Percentiles rank a stretch among this genome's conserved stretches.
Conservation (phyloP, 2,888 invertebrate species). For the Gnatocerus cornutus region DNA sequence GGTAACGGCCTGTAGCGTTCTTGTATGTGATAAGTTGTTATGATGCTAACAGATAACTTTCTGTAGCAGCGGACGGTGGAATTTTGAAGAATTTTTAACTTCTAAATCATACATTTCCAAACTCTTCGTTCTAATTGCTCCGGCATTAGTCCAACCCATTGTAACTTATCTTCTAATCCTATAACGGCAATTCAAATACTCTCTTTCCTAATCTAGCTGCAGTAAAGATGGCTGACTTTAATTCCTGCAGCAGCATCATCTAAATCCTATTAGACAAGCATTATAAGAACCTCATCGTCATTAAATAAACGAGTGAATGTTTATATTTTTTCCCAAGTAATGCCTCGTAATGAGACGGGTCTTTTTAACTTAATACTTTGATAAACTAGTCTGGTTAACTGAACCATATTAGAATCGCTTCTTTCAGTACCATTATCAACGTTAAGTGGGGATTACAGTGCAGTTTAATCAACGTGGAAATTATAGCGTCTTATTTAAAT, state of each 20-base stretch:
- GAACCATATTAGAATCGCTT: conserved; percentile 14
- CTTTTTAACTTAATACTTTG: conserved; percentile 10
- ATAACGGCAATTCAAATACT: conserved; percentile 4
- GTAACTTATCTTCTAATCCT: conserved; percentile 8
- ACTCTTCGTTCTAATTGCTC: too few relatives aligned
- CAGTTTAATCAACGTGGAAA: conserved; percentile 21
- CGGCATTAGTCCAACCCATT: not conserved
- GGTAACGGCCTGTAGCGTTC: too few relatives aligned
- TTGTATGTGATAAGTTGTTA: too few relatives aligned
- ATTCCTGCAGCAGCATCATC: not conserved
- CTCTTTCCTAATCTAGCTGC: not conserved
- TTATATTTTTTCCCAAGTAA: conserved; percentile 1
- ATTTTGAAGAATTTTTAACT: too few relatives aligned
- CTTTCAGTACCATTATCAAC: not conserved
- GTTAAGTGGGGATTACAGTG: conserved; percentile 7
- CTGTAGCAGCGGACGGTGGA: too few relatives aligned
- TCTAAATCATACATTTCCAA: too few relatives aligned
- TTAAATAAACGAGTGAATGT: too few relatives aligned
- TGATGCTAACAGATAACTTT: too few relatives aligned
- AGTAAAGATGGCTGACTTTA: conserved; percentile 2
- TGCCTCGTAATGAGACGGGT: conserved; percentile 1
- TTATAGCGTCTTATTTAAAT: conserved; percentile 24
- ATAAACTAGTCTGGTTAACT: conserved; percentile 9
- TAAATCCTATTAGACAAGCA: too few relatives aligned
- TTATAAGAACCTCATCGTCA: too few relatives aligned